Conservation (phyloP, 2,888 invertebrate genomes). For the Epinotia ramella region DNA sequence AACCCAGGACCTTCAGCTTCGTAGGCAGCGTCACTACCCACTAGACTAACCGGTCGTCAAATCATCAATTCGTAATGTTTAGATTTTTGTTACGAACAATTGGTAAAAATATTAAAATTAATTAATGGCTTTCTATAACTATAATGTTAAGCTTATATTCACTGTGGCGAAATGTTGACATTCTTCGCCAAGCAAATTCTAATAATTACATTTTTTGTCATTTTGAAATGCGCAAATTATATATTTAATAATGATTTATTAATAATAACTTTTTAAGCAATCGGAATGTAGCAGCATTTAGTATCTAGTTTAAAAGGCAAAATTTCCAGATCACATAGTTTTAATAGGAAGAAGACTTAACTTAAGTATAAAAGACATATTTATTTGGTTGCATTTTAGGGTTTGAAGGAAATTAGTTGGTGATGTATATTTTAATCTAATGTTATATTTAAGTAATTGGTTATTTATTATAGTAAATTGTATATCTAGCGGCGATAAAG, state of each 20-base stretch:
- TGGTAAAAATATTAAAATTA: too few relatives aligned
- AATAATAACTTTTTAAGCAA: not conserved
- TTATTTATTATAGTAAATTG: not conserved
- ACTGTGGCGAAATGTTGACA: not conserved
- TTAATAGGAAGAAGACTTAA: not conserved
- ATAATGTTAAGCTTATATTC: too few relatives aligned
- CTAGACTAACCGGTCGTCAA: too few relatives aligned
- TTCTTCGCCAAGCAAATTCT: not conserved
- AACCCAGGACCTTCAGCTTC: too few relatives aligned
- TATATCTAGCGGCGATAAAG: too few relatives aligned
- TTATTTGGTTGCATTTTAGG: slow-evolving; percentile 20
- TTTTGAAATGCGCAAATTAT: slow-evolving; percentile 2
- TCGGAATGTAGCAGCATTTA: not conserved
- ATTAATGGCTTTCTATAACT: too few relatives aligned
- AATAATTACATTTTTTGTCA: not conserved
- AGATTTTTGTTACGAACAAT: too few relatives aligned
- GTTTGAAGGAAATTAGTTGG: not conserved
- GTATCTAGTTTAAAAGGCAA: not conserved
- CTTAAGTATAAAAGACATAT: not conserved
- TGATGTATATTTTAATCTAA: slow-evolving; percentile 10
- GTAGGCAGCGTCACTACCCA: too few relatives aligned
- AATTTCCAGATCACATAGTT: not conserved
- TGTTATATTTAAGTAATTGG: not conserved
- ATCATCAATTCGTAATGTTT: too few relatives aligned
- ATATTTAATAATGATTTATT: not conserved